Conservation (phyloP, 2,797 vertebrate genomes). For the Crocidura indochinensis region DNA sequence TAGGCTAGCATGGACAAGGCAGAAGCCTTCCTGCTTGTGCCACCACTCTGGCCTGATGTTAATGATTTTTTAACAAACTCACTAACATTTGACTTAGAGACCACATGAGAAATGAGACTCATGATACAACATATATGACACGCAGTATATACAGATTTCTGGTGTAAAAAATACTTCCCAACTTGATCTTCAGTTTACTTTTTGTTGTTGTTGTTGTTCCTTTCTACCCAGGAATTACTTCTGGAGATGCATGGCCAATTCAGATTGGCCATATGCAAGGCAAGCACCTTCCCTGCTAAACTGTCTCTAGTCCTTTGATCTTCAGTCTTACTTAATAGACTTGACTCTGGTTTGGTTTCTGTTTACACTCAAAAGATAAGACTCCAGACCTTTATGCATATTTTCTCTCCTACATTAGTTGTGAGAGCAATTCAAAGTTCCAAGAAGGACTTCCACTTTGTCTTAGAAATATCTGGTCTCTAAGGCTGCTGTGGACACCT, state of each 20-base stretch:
- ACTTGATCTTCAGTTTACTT: not conserved
- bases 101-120: conserved; percentile 17
- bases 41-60: too few relatives aligned
- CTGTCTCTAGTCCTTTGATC: not conserved
- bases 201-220: too few relatives aligned
- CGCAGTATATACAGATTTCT: conserved; percentile 13
- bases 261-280: too few relatives aligned
- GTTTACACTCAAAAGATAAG: conserved; percentile 40
- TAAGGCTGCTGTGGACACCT: not conserved
- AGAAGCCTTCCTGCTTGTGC: too few relatives aligned
- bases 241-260: too few relatives aligned
- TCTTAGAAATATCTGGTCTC: conserved; percentile 19
- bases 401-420: conserved; percentile 49
- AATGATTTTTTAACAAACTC: conserved; percentile 50
- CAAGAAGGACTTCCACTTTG: conserved; percentile 7
- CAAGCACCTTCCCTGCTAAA: too few relatives aligned
- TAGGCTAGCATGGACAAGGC: too few relatives aligned
- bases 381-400: conserved; percentile 22
- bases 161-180: conserved; percentile 56
- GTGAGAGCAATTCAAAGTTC: not conserved
- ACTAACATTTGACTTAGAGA: conserved; percentile 16
- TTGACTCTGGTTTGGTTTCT: conserved; percentile 39
- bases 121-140: too few relatives aligned
- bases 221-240: too few relatives aligned
- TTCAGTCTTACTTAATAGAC: conserved; percentile 7